These are phyloP conservation scores for Aleiodes alternator DNA, from an alignment of 2,888 invertebrate genomes.

Conservation along the genomic window DNA sequence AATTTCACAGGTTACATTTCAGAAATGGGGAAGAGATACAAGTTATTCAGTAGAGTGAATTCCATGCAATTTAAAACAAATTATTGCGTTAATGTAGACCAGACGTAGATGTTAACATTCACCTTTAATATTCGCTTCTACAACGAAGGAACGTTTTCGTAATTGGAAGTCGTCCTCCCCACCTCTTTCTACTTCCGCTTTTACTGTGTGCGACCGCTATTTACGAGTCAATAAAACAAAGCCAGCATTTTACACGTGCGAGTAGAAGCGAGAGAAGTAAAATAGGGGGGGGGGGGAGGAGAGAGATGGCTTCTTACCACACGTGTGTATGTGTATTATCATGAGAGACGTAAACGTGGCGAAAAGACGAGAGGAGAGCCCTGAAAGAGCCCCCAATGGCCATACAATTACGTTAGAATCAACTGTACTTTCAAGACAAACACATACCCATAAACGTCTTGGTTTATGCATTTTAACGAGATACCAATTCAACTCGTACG, in stretches of 20 bases:
- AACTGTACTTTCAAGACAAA: conserved; percentile 55
- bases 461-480: conserved; percentile 59
- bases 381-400: conserved; percentile 49
- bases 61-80: conserved; percentile 53
- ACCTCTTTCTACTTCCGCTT: conserved; percentile 65
- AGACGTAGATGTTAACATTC: conserved; percentile 3
- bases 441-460: conserved; percentile 61
- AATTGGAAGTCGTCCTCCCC: conserved; percentile 59
- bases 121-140: conserved; percentile 18
- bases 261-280: conserved; percentile 45
- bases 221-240: conserved; percentile 72
- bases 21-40: background rate
- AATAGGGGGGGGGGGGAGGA: background rate
- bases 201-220: conserved; percentile 62
- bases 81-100: conserved; percentile 56
- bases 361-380: conserved; percentile 19
- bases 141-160: conserved; percentile 59
- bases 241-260: conserved; percentile 46
- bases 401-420: conserved; percentile 63
- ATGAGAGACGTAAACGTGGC: background rate
- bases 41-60: background rate
- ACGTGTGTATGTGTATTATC: conserved; percentile 18
- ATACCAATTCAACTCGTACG: conserved; percentile 54
- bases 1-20: background rate
- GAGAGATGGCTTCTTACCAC: background rate